phyloP scores from a whole-genome alignment of 2,113 vertebrate species.

The Poicephalus gulielmi region DNA sequence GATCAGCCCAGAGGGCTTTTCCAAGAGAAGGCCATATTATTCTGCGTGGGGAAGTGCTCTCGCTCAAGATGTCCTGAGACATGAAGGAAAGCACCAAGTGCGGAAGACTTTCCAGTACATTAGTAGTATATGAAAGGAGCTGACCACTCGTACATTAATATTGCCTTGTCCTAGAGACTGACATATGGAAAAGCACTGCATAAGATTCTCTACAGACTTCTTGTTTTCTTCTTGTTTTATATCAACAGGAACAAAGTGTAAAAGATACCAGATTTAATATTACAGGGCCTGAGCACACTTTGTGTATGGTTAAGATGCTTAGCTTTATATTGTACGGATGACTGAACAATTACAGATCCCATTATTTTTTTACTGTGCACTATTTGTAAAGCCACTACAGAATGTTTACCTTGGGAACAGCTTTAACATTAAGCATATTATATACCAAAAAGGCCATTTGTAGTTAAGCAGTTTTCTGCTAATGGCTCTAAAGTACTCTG shows the following conservation, averaged over 20 bases:
- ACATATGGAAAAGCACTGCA: constrained; percentile 82
- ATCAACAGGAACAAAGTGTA: neutral
- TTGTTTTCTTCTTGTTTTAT: constrained; percentile 63
- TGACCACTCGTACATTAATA: constrained; percentile 78
- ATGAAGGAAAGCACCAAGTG: constrained; percentile 72
- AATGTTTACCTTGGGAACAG: constrained; percentile 6
- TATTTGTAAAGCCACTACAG: constrained; percentile 17
- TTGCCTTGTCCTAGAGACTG: constrained; percentile 69
- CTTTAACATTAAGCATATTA: constrained; percentile 1
- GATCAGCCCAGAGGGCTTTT: constrained; percentile 84
- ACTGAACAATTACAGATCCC: neutral
- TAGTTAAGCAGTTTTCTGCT: neutral
- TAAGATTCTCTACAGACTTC: constrained; percentile 62
- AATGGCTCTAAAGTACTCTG: constrained; percentile 40
- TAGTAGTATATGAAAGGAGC: constrained; percentile 85
- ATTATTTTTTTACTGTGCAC: constrained; percentile 4
- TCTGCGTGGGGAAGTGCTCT: constrained; percentile 54
- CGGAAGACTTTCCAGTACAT: constrained; percentile 92
- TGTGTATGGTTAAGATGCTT: neutral
- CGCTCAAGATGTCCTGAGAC: constrained; percentile 72
- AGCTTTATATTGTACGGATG: neutral
- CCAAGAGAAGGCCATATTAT: constrained; percentile 80
- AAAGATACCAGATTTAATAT: neutral
- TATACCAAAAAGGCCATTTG: neutral
- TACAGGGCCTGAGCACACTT: neutral